Conservation (phyloP, 1,140 invertebrate species). For the Lycorma delicatula region DNA sequence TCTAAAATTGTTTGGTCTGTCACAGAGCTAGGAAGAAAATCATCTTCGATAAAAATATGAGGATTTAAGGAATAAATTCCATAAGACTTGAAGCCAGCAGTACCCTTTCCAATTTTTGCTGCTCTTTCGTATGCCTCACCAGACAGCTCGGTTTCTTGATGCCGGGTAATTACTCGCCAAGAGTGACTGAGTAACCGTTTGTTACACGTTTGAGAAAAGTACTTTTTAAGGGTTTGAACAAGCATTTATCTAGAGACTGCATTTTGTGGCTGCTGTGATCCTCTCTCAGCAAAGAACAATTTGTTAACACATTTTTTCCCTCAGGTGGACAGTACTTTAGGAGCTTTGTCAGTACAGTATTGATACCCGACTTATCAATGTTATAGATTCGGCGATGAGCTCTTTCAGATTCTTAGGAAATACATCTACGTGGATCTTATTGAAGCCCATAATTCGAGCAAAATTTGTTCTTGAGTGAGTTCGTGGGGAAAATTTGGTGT, state of each 20-base stretch:
- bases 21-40: conserved; percentile 15
- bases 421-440: no score
- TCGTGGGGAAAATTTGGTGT: no score
- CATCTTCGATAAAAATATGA: conserved; percentile 33
- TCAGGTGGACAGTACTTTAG: no score
- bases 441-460: no score
- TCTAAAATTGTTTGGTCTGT: conserved; percentile 2
- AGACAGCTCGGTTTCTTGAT: conserved; percentile 29
- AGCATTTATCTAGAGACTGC: not conserved
- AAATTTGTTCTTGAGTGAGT: no score
- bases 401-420: no score
- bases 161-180: conserved; percentile 26
- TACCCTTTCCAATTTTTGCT: conserved; percentile 33
- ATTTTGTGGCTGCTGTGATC: no score
- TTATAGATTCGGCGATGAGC: no score
- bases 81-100: conserved; percentile 34
- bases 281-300: no score
- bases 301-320: no score
- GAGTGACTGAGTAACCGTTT: conserved; percentile 21
- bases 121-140: conserved; percentile 33
- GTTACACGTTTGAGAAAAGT: not conserved
- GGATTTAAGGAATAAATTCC: conserved; percentile 36
- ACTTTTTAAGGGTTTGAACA: conserved; percentile 1
- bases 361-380: no score
- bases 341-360: no score